Conservation (phyloP, 1,140 invertebrate species). For the Eurosta solidaginis region DNA sequence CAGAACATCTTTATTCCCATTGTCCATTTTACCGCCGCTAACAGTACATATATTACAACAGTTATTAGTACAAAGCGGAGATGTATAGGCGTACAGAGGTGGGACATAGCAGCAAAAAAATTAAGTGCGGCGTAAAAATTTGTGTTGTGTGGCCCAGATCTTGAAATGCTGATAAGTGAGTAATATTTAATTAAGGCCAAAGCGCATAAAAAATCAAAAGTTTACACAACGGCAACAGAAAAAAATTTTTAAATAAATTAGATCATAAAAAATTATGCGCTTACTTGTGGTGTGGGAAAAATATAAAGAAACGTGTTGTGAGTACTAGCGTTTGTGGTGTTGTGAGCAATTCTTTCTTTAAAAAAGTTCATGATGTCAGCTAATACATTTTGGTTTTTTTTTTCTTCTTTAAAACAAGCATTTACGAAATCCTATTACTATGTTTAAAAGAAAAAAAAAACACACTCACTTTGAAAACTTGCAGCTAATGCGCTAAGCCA, state of each 20-base stretch:
- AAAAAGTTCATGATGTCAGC: constrained; percentile 20
- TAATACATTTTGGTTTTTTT: not conserved
- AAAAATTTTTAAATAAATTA: not conserved
- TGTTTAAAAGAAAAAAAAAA: too few relatives aligned
- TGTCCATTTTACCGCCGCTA: too few relatives aligned
- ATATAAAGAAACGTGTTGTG: not conserved
- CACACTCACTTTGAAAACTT: not conserved
- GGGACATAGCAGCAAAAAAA: not conserved
- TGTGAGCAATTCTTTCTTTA: not conserved
- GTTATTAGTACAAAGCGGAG: not conserved
- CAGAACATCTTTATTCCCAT: too few relatives aligned
- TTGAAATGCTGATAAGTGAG: not conserved
- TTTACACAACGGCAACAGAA: not conserved
- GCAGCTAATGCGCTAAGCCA: not conserved
- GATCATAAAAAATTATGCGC: constrained; percentile 23
- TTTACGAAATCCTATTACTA: not conserved
- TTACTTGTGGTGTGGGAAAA: constrained; percentile 16
- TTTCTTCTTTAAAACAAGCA: not conserved
- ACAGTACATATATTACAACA: not conserved
- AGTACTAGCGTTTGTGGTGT: not conserved
- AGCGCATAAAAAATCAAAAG: not conserved
- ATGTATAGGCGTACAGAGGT: not conserved
- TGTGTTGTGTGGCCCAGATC: not conserved
- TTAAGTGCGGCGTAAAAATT: not conserved
- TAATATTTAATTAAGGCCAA: constrained; percentile 26